Conservation (phyloP, 2,797 vertebrate genomes). For the Coracias cyanogaster region DNA sequence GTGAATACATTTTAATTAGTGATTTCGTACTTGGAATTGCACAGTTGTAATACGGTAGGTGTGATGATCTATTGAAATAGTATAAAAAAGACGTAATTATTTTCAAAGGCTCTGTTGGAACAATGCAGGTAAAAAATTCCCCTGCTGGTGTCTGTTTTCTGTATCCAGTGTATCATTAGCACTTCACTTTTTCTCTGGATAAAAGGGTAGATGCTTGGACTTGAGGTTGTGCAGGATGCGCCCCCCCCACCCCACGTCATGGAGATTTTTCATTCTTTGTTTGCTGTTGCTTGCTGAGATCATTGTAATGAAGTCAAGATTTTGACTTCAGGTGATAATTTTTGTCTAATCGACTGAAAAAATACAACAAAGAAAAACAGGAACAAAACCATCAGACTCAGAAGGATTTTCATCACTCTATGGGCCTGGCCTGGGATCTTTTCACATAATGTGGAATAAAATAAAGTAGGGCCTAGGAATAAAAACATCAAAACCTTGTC, state of each 20-base stretch:
- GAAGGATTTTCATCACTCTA: not conserved
- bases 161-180: slow-evolving; percentile 21
- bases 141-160: slow-evolving; percentile 47
- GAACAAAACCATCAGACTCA: not conserved
- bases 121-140: slow-evolving; percentile 24
- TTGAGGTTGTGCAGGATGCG: not conserved
- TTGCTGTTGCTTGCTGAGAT: not conserved
- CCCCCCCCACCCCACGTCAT: not conserved
- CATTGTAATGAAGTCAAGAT: not conserved
- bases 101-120: slow-evolving; percentile 51
- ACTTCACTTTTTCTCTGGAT: not conserved
- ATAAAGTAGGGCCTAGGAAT: not conserved
- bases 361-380: not conserved
- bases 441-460: not conserved
- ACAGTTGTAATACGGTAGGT: slow-evolving; percentile 38
- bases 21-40: slow-evolving; percentile 37
- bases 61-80: slow-evolving; percentile 32
- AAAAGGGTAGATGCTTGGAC: slow-evolving; percentile 1
- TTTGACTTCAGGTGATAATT: not conserved
- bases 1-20: slow-evolving; percentile 69
- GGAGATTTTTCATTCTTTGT: not conserved
- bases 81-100: slow-evolving; percentile 50
- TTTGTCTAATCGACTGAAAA: not conserved
- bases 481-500: not conserved
- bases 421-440: not conserved